phyloP scores from a whole-genome alignment of 2,888 invertebrate species.

The Drosophila neotestacea region DNA sequence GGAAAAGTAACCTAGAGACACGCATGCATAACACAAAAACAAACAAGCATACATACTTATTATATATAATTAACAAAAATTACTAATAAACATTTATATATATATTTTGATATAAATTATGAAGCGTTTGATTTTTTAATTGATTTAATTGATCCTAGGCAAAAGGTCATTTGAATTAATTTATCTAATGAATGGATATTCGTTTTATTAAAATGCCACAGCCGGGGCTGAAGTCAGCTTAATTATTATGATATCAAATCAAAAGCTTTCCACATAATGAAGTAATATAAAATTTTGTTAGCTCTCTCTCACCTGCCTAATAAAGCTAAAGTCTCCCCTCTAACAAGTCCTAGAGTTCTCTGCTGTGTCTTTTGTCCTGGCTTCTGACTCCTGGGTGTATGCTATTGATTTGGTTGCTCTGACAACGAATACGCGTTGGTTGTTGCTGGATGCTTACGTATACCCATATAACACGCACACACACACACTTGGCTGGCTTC shows the following conservation, averaged over 20 bases:
- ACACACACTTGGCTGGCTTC: slow-evolving; percentile 64
- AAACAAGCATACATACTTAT: slow-evolving; percentile 21
- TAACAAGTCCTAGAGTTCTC: not conserved
- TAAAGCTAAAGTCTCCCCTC: slow-evolving; percentile 43
- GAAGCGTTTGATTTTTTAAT: slow-evolving; percentile 54
- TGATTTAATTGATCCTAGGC: slow-evolving; percentile 45
- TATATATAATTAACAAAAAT: slow-evolving; percentile 38
- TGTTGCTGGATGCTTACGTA: slow-evolving; percentile 66
- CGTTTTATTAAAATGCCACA: slow-evolving; percentile 59
- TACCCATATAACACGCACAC: slow-evolving; percentile 34
- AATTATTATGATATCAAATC: slow-evolving; percentile 66
- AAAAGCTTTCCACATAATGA: slow-evolving; percentile 66
- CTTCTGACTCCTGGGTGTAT: slow-evolving; percentile 21
- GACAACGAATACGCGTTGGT: slow-evolving; percentile 68
- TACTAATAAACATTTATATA: slow-evolving; percentile 76
- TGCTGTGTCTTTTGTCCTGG: slow-evolving; percentile 7
- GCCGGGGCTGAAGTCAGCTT: not conserved
- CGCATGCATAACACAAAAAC: slow-evolving; percentile 13
- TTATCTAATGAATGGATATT: slow-evolving; percentile 61
- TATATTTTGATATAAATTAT: slow-evolving; percentile 72
- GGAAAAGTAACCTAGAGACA: slow-evolving; percentile 6
- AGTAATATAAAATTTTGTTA: slow-evolving; percentile 69
- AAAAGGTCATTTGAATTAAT: slow-evolving; percentile 30
- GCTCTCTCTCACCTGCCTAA: slow-evolving; percentile 61
- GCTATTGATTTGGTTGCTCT: slow-evolving; percentile 74